phyloP scores from a whole-genome alignment of 1,140 invertebrate species.

The Drosophila parabipectinata region DNA sequence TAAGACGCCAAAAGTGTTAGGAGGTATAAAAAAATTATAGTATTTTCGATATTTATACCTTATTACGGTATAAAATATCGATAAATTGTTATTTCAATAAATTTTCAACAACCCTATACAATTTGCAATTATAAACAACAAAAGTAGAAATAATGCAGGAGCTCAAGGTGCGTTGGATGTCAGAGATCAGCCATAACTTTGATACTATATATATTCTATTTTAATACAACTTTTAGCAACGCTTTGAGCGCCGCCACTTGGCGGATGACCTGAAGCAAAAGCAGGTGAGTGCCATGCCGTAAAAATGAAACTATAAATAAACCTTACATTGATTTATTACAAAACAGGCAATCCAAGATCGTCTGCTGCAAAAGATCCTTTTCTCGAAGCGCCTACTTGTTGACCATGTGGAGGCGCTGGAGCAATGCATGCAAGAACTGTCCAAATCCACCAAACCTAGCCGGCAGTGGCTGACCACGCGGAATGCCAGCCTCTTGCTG shows the following conservation, averaged over 20 bases:
- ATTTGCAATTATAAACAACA: slow-evolving; percentile 8
- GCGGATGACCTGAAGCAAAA: slow-evolving; percentile 74
- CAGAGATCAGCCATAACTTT: neutral
- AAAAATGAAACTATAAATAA: slow-evolving; percentile 29
- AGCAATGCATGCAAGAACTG: slow-evolving; percentile 67
- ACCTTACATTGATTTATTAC: slow-evolving; percentile 1
- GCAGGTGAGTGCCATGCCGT: slow-evolving; percentile 58
- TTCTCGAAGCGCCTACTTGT: slow-evolving; percentile 76
- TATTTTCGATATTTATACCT: no score
- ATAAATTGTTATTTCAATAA: neutral
- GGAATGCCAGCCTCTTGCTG: slow-evolving; percentile 67
- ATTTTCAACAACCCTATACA: neutral
- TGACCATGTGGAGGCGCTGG: slow-evolving; percentile 79
- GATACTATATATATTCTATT: neutral
- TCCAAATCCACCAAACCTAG: neutral
- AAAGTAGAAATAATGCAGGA: slow-evolving; percentile 46
- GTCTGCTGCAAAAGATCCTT: slow-evolving; percentile 71
- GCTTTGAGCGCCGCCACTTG: slow-evolving; percentile 47
- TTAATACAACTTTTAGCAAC: slow-evolving; percentile 22
- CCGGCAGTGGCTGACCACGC: slow-evolving; percentile 60
- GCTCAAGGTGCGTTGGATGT: slow-evolving; percentile 45
- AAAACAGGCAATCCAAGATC: slow-evolving; percentile 64
- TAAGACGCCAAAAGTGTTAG: no score
- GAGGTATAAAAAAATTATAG: no score
- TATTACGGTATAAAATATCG: no score